Percentiles rank a stretch among this genome's conserved stretches.
These are phyloP conservation scores for Otis tarda DNA, from an alignment of 2,113 vertebrate genomes.

Conservation along the genomic window DNA sequence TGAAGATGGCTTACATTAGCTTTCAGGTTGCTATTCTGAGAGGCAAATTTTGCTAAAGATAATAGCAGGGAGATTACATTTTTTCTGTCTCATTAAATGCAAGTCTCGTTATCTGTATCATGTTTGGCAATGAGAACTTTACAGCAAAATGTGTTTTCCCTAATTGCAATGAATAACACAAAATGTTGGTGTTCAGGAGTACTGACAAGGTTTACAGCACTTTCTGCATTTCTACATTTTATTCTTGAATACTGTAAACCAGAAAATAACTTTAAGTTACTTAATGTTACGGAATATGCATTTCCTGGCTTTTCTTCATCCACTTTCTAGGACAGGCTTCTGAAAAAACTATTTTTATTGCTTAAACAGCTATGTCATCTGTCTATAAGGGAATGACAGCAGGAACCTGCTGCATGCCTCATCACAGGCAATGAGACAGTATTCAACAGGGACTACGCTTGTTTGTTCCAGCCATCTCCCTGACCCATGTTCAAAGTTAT, in stretches of 20 bases:
- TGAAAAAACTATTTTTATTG: slow-evolving; percentile 74
- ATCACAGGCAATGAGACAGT: slow-evolving; percentile 79
- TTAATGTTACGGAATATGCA: slow-evolving; percentile 46
- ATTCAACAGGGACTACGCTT: slow-evolving; percentile 77
- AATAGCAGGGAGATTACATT: slow-evolving; percentile 74
- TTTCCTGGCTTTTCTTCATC: slow-evolving; percentile 59
- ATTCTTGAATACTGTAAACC: slow-evolving; percentile 33
- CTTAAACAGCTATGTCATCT: slow-evolving; percentile 77
- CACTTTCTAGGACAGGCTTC: slow-evolving; percentile 74
- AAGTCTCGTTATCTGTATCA: slow-evolving; percentile 74
- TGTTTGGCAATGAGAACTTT: slow-evolving; percentile 75
- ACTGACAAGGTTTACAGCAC: slow-evolving; percentile 56
- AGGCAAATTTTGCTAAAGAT: slow-evolving; percentile 78
- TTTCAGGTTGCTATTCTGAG: slow-evolving; percentile 78
- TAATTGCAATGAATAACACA: slow-evolving; percentile 74
- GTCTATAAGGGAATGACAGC: slow-evolving; percentile 78
- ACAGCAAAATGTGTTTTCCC: slow-evolving; percentile 72
- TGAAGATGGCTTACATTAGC: slow-evolving; percentile 80
- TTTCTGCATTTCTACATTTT: slow-evolving; percentile 58
- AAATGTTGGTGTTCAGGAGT: slow-evolving; percentile 24
- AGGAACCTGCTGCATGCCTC: slow-evolving; percentile 70
- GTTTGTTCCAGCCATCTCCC: slow-evolving; percentile 79
- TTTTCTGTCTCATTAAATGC: slow-evolving; percentile 77
- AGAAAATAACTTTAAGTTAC: slow-evolving; percentile 64
- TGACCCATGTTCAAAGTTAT: slow-evolving; percentile 80